Percentiles rank a stretch among this genome's conserved stretches.
Evolutionary conservation across 2,888 invertebrate species (phyloP).

Genomic region (Homarus gammarus): DNA sequence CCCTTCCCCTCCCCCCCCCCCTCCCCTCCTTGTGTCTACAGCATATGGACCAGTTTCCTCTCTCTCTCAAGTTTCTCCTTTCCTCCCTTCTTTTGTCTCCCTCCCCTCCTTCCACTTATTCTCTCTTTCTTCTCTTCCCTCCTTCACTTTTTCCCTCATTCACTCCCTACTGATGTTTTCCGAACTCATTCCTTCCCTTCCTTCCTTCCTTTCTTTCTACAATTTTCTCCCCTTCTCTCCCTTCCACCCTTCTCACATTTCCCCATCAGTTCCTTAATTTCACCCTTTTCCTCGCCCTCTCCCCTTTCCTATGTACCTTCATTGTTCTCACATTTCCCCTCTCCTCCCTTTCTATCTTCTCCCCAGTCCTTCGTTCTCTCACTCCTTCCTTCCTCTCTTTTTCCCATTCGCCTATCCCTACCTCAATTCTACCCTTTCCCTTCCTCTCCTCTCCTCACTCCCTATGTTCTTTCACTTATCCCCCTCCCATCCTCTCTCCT

Average conservation of each 20-base stretch:
- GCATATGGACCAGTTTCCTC: no score
- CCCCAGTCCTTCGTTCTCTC: background rate
- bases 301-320: no score
- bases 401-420: background rate
- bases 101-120: background rate
- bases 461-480: background rate
- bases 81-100: background rate
- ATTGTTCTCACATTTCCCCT: background rate
- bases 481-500: no score
- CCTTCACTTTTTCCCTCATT: background rate
- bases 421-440: background rate
- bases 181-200: background rate
- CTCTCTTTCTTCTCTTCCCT: background rate
- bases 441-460: no score
- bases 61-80: background rate
- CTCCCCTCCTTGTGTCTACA: no score
- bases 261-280: background rate
- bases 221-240: background rate
- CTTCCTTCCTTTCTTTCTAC: background rate
- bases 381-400: background rate
- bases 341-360: background rate
- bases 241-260: background rate
- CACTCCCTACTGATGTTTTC: background rate
- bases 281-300: background rate
- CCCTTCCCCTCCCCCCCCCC: background rate